A percentile compares a stretch with the other conserved stretches of the same genome.
Conservation (phyloP, 2,888 invertebrate species). For the Tenthredo amoena region DNA sequence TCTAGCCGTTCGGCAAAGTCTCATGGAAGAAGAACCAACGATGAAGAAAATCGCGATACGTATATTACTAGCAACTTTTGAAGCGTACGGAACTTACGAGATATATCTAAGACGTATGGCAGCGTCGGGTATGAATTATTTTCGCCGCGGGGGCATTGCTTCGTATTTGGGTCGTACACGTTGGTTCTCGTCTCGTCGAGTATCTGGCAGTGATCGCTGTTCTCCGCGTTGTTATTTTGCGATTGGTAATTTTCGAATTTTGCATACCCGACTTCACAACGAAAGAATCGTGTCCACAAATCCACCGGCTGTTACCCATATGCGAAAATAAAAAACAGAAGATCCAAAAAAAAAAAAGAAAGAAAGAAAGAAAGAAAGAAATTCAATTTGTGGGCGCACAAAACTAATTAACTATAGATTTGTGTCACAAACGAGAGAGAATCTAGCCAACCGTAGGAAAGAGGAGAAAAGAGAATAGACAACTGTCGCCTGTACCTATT, state of each 20-base stretch:
- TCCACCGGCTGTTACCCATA: background rate
- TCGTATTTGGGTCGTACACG: slow-evolving; percentile 78
- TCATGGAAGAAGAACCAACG: background rate
- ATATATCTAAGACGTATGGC: slow-evolving; percentile 29
- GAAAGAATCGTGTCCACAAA: background rate
- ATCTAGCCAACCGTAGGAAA: background rate
- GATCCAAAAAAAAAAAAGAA: background rate
- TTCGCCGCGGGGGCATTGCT: slow-evolving; percentile 78
- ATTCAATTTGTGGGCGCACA: background rate
- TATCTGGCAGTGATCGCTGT: slow-evolving; percentile 31
- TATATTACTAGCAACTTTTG: background rate
- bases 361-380: background rate
- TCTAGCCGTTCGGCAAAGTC: background rate
- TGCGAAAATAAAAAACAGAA: background rate
- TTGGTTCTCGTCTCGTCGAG: slow-evolving; percentile 60
- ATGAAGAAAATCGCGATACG: slow-evolving; percentile 14
- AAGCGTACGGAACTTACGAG: slow-evolving; percentile 8
- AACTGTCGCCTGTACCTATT: background rate
- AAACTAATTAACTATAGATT: background rate
- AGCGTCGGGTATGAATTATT: slow-evolving; percentile 75
- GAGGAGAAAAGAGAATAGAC: background rate
- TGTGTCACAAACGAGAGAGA: background rate
- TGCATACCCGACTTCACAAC: background rate
- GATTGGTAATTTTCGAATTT: slow-evolving; percentile 16
- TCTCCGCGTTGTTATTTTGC: slow-evolving; percentile 20